Percentiles rank a stretch among this genome's conserved stretches.
Conservation (phyloP, 2,113 vertebrate genomes). For the Xyliphius kryptos region DNA sequence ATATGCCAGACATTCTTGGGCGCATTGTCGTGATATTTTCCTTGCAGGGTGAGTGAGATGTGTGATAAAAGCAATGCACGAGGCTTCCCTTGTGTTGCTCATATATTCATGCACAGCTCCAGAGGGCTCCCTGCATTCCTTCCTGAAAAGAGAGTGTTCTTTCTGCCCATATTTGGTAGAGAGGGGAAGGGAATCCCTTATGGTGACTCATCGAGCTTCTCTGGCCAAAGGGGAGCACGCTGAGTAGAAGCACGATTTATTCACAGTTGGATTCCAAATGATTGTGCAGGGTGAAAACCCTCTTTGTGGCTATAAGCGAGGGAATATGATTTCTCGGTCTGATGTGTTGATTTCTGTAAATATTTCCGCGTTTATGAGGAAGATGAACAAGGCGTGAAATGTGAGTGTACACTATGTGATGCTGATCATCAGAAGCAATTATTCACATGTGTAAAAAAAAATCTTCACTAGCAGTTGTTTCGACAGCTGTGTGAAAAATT, state of each 20-base stretch:
- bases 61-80: conserved; percentile 13
- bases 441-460: too few species aligned
- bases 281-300: conserved; percentile 13
- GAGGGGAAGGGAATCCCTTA: conserved; percentile 53
- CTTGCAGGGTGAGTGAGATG: conserved; percentile 29
- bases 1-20: conserved; percentile 44
- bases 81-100: conserved; percentile 16
- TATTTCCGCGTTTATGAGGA: too few species aligned
- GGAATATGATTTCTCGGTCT: too few species aligned
- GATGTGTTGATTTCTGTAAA: too few species aligned
- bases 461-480: too few species aligned
- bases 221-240: conserved; percentile 25
- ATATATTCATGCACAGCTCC: conserved; percentile 31
- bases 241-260: conserved; percentile 32
- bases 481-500: too few species aligned
- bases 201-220: conserved; percentile 44
- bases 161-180: conserved; percentile 50
- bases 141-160: conserved; percentile 43
- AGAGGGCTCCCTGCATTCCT: conserved; percentile 44
- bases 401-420: too few species aligned
- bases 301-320: too few species aligned
- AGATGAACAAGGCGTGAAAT: too few species aligned
- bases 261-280: conserved; percentile 27
- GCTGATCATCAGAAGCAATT: too few species aligned
- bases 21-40: conserved; percentile 35